phyloP scores from a whole-genome alignment of 2,797 vertebrate species.

The Chanos chanos region DNA sequence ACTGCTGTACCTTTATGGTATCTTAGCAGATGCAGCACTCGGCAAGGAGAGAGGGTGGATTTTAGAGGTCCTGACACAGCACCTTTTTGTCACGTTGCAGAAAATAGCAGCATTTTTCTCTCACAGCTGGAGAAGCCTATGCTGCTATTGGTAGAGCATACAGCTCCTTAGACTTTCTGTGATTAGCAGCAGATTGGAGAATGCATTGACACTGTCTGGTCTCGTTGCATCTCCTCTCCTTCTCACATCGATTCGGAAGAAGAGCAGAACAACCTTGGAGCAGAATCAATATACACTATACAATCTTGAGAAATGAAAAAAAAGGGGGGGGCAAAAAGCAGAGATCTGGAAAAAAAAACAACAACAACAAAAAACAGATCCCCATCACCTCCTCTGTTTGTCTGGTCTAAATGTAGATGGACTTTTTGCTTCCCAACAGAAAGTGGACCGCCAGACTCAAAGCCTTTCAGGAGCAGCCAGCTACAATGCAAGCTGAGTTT shows the following conservation, averaged over 20 bases:
- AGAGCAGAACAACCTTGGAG: conserved; percentile 8
- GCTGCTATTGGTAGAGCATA: conserved; percentile 9
- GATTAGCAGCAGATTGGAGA: conserved; percentile 30
- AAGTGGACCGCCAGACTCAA: too few species aligned
- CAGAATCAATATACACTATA: conserved; percentile 8
- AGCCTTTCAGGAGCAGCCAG: not conserved
- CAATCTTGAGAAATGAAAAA: not conserved
- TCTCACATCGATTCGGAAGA: conserved; percentile 9
- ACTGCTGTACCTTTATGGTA: not conserved
- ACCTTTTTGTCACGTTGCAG: conserved; percentile 25
- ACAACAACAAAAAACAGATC: not conserved
- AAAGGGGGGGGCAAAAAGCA: not conserved
- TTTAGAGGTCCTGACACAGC: conserved; percentile 22
- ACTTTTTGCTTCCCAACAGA: too few species aligned
- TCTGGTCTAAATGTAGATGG: conserved; percentile 1
- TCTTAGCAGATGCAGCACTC: conserved; percentile 6
- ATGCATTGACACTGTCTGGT: conserved; percentile 11
- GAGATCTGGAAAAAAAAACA: not conserved
- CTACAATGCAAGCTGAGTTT: conserved; percentile 11
- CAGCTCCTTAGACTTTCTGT: not conserved
- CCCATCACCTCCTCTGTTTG: not conserved
- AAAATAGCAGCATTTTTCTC: conserved; percentile 21
- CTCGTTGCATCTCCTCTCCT: conserved; percentile 8
- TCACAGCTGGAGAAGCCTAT: conserved; percentile 8
- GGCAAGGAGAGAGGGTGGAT: not conserved